phyloP scores from a whole-genome alignment of 2,113 vertebrate genomes.

The Pteronura brasiliensis region DNA sequence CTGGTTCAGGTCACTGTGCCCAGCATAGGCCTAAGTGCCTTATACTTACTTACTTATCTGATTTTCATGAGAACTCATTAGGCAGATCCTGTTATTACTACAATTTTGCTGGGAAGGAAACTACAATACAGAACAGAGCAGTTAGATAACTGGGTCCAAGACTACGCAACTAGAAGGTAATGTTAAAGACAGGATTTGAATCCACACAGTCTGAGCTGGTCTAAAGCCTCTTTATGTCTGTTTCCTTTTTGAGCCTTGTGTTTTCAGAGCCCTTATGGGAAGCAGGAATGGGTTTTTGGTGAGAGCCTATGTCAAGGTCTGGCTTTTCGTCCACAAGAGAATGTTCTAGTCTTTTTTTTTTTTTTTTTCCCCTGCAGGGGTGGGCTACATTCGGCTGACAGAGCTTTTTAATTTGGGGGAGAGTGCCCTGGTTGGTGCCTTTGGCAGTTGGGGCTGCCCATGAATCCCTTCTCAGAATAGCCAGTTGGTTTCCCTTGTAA shows the following conservation, averaged over 20 bases:
- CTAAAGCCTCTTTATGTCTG: not conserved
- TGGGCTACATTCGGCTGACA: rapidly evolving
- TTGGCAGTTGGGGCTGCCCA: not conserved
- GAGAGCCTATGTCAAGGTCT: not conserved
- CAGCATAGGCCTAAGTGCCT: not conserved
- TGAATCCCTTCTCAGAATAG: not conserved
- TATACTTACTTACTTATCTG: not conserved
- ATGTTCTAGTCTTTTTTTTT: not conserved
- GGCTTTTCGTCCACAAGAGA: not conserved
- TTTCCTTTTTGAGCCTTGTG: not conserved
- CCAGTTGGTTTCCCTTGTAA: not conserved
- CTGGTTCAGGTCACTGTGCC: not conserved
- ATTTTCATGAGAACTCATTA: not conserved
- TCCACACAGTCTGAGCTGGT: not conserved
- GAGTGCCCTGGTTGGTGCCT: not conserved
- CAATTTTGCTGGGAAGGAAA: not conserved
- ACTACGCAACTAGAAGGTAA: not conserved
- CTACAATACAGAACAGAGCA: not conserved
- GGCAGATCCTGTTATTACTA: not conserved
- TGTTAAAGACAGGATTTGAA: not conserved
- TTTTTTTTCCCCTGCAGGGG: not conserved
- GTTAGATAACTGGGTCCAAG: not conserved
- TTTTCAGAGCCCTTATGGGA: not conserved
- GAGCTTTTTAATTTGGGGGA: not conserved
- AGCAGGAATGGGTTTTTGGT: too few species aligned